These are phyloP conservation scores for Holotrichia oblita DNA, from an alignment of 1,140 invertebrate genomes.

Conservation along the genomic window DNA sequence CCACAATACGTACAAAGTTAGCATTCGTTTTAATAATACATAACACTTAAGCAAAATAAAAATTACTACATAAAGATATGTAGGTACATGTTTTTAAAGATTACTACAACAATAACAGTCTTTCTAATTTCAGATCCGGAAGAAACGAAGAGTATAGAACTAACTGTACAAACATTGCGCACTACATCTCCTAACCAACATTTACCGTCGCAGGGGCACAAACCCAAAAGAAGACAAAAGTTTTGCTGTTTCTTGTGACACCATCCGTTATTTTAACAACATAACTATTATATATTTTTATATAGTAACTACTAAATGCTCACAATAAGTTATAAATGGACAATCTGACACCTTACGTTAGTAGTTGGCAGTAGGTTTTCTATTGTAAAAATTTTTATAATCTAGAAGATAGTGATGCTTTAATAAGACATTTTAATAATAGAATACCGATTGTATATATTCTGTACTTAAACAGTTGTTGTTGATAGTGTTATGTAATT, in stretches of 20 bases:
- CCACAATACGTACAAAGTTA: too few species aligned
- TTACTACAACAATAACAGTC: neutral
- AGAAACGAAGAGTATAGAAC: conserved; percentile 84
- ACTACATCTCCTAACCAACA: conserved; percentile 51
- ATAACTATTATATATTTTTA: conserved; percentile 38
- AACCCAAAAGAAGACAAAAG: conserved; percentile 58
- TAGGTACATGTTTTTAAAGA: too few species aligned
- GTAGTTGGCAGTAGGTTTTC: conserved; percentile 38
- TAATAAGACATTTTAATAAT: conserved; percentile 40
- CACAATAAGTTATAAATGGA: conserved; percentile 43
- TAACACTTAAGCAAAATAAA: too few species aligned
- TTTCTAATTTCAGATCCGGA: conserved; percentile 64
- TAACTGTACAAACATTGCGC: conserved; percentile 83
- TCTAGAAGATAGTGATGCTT: conserved; percentile 35
- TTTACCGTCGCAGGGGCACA: conserved; percentile 51
- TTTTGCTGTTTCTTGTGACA: conserved; percentile 61
- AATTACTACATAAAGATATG: too few species aligned
- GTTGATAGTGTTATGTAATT: conserved; percentile 30
- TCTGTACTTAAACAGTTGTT: conserved; percentile 37
- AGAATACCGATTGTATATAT: conserved; percentile 36
- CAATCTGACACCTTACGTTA: conserved; percentile 41
- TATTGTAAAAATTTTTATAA: conserved; percentile 38
- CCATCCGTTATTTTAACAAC: neutral
- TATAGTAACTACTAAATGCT: conserved; percentile 43
- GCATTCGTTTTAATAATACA: too few species aligned